These are phyloP conservation scores for Sebastes fasciatus DNA, from an alignment of 2,113 vertebrate genomes.

Conservation along the genomic window DNA sequence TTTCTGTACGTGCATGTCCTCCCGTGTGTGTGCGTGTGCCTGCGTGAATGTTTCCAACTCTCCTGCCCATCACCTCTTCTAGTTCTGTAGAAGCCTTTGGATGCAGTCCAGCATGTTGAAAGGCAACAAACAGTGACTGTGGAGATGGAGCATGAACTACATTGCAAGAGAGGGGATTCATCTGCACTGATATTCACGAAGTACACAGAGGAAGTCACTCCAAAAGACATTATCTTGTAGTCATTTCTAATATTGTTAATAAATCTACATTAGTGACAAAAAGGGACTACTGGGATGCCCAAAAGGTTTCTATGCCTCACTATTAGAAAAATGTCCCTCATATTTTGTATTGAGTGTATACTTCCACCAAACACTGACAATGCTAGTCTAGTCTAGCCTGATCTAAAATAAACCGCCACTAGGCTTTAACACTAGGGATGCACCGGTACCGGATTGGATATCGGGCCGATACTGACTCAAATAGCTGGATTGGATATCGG, in stretches of 20 bases:
- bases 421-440: neutral
- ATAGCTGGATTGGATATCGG: too few species aligned
- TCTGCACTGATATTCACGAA: constrained; percentile 10
- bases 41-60: constrained; percentile 3
- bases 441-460: too few species aligned
- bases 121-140: constrained; percentile 22
- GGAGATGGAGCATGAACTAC: constrained; percentile 3
- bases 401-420: neutral
- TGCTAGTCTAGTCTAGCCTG: neutral
- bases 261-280: neutral
- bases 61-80: constrained; percentile 18
- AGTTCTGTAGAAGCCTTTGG: constrained; percentile 16
- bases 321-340: neutral
- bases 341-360: neutral
- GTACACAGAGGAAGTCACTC: neutral
- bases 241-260: neutral
- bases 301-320: neutral
- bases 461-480: too few species aligned
- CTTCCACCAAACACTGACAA: neutral
- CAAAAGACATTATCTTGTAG: neutral
- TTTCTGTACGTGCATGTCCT: neutral
- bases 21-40: neutral
- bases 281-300: neutral
- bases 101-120: constrained; percentile 26
- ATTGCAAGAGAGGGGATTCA: neutral